These are phyloP conservation scores for Hermodice carunculata DNA, from an alignment of 2,888 invertebrate genomes.

Conservation along the genomic window DNA sequence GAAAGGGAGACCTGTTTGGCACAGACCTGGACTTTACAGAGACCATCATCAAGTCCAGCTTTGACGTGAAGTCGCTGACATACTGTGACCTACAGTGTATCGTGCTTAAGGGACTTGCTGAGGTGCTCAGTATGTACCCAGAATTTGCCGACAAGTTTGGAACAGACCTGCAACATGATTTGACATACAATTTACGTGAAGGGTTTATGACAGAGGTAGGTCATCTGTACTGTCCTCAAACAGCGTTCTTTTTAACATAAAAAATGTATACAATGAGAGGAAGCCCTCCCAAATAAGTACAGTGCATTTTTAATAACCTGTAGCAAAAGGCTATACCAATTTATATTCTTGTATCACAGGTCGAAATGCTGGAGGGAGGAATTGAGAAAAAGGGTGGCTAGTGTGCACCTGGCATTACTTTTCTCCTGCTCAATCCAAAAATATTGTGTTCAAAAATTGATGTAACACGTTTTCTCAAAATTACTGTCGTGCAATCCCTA, in stretches of 20 bases:
- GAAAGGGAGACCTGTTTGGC: conserved; percentile 95
- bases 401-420: too few relatives aligned
- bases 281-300: too few relatives aligned
- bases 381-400: too few relatives aligned
- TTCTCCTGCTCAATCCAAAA: too few relatives aligned
- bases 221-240: background rate
- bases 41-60: conserved; percentile 91
- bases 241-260: background rate
- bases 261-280: too few relatives aligned
- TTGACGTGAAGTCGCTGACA: conserved; percentile 94
- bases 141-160: conserved; percentile 96
- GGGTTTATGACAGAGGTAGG: conserved; percentile 75
- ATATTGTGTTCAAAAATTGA: too few relatives aligned
- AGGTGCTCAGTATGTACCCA: conserved; percentile 89
- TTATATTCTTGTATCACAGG: too few relatives aligned
- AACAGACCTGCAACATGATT: conserved; percentile 93
- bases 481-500: too few relatives aligned
- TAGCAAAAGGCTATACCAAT: too few relatives aligned
- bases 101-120: conserved; percentile 88
- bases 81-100: conserved; percentile 97
- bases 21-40: conserved; percentile 70
- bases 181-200: conserved; percentile 93
- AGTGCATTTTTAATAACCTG: too few relatives aligned
- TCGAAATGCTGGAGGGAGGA: too few relatives aligned
- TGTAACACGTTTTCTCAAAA: too few relatives aligned